These are phyloP conservation scores for Rhabdomys pumilio DNA, from an alignment of 2,797 vertebrate species.

Conservation along the genomic window DNA sequence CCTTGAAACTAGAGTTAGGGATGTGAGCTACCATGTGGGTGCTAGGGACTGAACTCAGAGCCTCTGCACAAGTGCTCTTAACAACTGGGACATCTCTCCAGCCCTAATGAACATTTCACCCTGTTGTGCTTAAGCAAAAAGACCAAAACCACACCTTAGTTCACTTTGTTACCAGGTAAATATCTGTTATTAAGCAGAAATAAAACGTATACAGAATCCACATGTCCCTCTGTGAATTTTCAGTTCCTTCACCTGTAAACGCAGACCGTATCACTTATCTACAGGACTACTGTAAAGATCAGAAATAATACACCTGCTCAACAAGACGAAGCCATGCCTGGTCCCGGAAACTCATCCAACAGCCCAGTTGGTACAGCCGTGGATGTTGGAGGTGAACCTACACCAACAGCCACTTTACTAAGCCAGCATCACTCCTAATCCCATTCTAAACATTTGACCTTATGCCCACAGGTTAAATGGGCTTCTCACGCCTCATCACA, in stretches of 20 bases:
- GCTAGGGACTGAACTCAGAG: background rate
- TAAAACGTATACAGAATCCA: background rate
- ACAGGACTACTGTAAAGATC: background rate
- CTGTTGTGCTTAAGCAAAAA: slow-evolving; percentile 5
- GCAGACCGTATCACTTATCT: background rate
- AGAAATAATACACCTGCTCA: background rate
- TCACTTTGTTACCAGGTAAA: slow-evolving; percentile 12
- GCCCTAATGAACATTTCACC: slow-evolving; percentile 33
- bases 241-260: background rate
- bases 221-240: slow-evolving; percentile 5
- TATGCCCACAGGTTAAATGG: background rate
- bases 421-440: background rate
- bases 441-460: background rate
- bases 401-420: background rate
- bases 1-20: no score
- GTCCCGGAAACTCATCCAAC: background rate
- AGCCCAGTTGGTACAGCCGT: background rate
- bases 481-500: background rate
- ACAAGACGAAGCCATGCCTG: background rate
- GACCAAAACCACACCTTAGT: background rate
- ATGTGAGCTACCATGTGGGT: background rate
- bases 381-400: background rate
- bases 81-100: background rate
- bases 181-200: background rate
- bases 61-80: background rate